Evolutionary conservation across 1,140 invertebrate species (phyloP).

Genomic region (Gonatopus flavifemur): DNA sequence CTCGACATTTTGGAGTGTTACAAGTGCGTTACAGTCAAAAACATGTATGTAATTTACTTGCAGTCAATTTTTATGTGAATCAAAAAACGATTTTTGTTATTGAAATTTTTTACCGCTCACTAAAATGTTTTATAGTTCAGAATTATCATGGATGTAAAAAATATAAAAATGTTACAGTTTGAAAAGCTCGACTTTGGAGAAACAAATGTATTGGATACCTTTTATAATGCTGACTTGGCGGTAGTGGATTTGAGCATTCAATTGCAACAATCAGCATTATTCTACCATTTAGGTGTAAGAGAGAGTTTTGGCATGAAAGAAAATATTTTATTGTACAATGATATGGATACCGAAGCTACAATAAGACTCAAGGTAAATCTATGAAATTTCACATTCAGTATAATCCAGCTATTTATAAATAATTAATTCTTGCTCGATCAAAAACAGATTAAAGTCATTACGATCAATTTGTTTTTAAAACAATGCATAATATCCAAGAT

Average conservation of each 20-base stretch:
- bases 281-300: constrained; percentile 95
- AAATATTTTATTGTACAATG: constrained; percentile 93
- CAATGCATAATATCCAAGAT: not conserved
- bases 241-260: constrained; percentile 93
- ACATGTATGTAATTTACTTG: too few relatives aligned
- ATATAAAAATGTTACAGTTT: constrained; percentile 64
- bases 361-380: constrained; percentile 75
- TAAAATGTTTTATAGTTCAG: too few relatives aligned
- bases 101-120: too few relatives aligned
- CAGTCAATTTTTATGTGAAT: too few relatives aligned
- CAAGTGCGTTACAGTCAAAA: too few relatives aligned
- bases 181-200: constrained; percentile 86
- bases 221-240: constrained; percentile 97
- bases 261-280: constrained; percentile 86
- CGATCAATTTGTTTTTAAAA: too few relatives aligned
- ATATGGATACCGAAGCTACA: constrained; percentile 83
- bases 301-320: constrained; percentile 99
- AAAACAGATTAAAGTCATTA: too few relatives aligned
- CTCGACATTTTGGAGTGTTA: too few relatives aligned
- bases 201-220: constrained; percentile 79
- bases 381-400: too few relatives aligned
- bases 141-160: not conserved
- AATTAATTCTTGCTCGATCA: too few relatives aligned
- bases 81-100: too few relatives aligned
- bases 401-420: too few relatives aligned